phyloP scores from a whole-genome alignment of 2,888 invertebrate species.

The Lithophane socia region DNA sequence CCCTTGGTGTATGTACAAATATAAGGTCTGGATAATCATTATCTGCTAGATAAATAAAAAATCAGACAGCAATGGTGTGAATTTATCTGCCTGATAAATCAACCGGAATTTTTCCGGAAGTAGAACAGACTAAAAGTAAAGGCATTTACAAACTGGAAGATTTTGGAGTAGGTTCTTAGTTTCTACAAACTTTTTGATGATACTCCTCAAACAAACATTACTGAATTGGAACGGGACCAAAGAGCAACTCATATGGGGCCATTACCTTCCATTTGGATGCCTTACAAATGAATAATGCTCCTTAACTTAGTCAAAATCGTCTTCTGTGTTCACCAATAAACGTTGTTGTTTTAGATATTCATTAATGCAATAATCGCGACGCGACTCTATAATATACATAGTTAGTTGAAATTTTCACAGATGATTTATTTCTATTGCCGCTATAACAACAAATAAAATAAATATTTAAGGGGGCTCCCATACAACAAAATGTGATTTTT shows the following conservation, averaged over 20 bases:
- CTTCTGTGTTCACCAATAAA: neutral
- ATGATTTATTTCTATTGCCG: no score
- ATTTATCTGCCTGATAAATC: neutral
- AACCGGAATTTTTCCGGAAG: neutral
- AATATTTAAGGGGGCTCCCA: no score
- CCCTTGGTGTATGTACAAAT: neutral
- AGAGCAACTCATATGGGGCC: slow-evolving; percentile 1
- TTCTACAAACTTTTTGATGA: neutral
- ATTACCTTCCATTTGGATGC: slow-evolving; percentile 14
- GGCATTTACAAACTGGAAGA: neutral
- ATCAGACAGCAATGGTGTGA: neutral
- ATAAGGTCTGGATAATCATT: neutral
- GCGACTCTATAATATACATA: no score
- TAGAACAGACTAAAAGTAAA: neutral
- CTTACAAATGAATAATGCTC: slow-evolving; percentile 6
- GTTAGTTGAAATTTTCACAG: no score
- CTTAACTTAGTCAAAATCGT: slow-evolving; percentile 6
- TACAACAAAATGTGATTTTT: no score
- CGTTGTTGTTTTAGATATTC: neutral
- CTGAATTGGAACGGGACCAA: slow-evolving; percentile 1
- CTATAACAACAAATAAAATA: no score
- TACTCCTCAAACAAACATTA: slow-evolving; percentile 4
- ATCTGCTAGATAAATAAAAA: neutral
- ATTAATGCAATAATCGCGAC: neutral
- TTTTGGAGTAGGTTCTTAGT: neutral